Base-by-base conservation (phyloP, 2,113 vertebrate genomes). In the Brienomyrus brachyistius region DNA sequence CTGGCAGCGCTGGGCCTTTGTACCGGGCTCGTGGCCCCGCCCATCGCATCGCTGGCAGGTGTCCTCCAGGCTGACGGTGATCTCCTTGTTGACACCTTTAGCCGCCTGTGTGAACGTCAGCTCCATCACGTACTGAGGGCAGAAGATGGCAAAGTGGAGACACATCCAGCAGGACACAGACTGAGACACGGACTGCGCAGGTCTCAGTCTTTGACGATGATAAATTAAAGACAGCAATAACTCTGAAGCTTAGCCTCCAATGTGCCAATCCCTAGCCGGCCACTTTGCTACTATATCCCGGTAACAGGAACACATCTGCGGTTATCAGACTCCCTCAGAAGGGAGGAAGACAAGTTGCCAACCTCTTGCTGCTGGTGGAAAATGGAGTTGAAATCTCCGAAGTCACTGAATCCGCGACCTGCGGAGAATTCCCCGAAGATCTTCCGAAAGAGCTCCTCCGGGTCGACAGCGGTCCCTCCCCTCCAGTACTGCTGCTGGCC, bases 31-130 rank as follows among this genome's bases (percentile, higher is more conserved):
- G 0, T 97, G 94, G 43, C 98, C 98, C 90, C 95, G 97, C 17
- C 98, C 98, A 0, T 96, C 89, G 7, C 98, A 99, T 31, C 97
- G 96, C 92, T 97, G 97, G 19, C 98, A 99, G 48, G 96, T 91
- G 35, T 97, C 96, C 0, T 97, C 97, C 10, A 98, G 94, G 92
- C 96, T 97, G 87, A 99, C 90, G 0, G 96, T 93, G 0, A 99
- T 97, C 94, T 99, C 98, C 93, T 99, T 99, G 92, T 99, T 99
- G 70, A 99, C 97, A 0, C 98, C 98, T 93, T 99, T 99, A 35
- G 98, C 98, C 17, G 98, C 98, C 89, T 99, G 98, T 86, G 92
- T 97, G 95, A 99, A 99, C 0, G 98, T 99, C 94, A 99, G 94
- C 45, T 99, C 98, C 98, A 99, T 98, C 90, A 97, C 94, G 77